Evolutionary conservation across 2,888 invertebrate species (phyloP).

Genomic region (Drosophila algonquin): DNA sequence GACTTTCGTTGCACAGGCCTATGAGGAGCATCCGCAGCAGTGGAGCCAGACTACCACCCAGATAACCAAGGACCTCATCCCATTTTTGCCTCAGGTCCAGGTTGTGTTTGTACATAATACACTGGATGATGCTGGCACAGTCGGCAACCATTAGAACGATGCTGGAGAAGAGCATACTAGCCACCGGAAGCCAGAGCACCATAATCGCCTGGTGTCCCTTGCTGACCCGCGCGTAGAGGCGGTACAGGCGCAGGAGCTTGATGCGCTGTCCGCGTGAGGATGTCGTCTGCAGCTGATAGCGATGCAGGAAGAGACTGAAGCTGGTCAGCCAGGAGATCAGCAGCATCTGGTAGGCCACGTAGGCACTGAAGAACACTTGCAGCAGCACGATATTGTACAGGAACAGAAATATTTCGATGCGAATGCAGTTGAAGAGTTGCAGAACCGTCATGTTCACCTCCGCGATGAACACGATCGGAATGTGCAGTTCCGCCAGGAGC

Average conservation of each 20-base stretch:
- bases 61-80: not conserved
- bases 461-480: not conserved
- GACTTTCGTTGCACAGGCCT: slow-evolving; percentile 19
- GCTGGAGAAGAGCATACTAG: slow-evolving; percentile 13
- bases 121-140: slow-evolving; percentile 7
- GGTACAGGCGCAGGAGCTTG: not conserved
- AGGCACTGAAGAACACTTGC: slow-evolving; percentile 10
- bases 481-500: not conserved
- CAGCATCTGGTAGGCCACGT: slow-evolving; percentile 25
- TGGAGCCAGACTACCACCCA: slow-evolving; percentile 15
- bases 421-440: not conserved
- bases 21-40: slow-evolving; percentile 19
- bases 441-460: not conserved
- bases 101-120: not conserved
- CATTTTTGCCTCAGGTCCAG: slow-evolving; percentile 3
- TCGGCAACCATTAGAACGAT: slow-evolving; percentile 9
- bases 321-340: slow-evolving; percentile 15
- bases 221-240: slow-evolving; percentile 12
- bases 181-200: slow-evolving; percentile 23
- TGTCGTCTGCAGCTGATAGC: not conserved
- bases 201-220: slow-evolving; percentile 1
- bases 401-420: accelerated
- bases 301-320: not conserved
- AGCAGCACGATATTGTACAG: slow-evolving; percentile 9
- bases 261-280: not conserved